Evolutionary conservation across 2,113 vertebrate genomes (phyloP).

Genomic region (Hippocampus barbouri): DNA sequence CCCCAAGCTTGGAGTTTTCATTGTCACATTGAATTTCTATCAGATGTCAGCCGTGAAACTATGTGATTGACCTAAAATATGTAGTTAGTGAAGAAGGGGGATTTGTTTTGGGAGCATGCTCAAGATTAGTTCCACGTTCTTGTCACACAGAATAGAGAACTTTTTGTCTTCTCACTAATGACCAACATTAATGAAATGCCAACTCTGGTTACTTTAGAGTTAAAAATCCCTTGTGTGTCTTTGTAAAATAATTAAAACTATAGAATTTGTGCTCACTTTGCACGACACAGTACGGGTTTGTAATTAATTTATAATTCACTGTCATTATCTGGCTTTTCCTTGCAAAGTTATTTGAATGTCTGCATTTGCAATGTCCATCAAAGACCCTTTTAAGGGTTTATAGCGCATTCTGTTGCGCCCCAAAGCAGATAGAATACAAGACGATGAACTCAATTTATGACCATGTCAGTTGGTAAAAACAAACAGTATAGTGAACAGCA

Average conservation of each 20-base stretch:
- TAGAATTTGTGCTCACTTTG: not conserved
- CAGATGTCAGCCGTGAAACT: not conserved
- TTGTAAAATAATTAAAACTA: not conserved
- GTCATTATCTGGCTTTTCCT: conserved; percentile 3
- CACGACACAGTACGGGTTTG: not conserved
- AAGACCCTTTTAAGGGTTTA: not conserved
- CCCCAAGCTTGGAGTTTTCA: not conserved
- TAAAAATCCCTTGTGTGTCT: not conserved
- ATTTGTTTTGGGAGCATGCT: conserved; percentile 1
- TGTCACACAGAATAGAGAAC: not conserved
- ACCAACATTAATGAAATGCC: not conserved
- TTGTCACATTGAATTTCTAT: not conserved
- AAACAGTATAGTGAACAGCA: not conserved
- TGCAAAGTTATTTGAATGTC: conserved; percentile 20
- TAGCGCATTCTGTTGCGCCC: conserved; percentile 10
- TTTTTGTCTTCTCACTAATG: not conserved
- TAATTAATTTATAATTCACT: not conserved
- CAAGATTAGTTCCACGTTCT: conserved; percentile 1
- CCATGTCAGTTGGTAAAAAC: conserved; percentile 19
- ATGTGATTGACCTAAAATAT: conserved; percentile 1
- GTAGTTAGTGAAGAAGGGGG: not conserved
- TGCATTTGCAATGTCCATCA: not conserved
- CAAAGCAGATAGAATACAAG: not conserved
- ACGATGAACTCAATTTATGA: conserved; percentile 15
- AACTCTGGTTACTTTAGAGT: not conserved